These are phyloP conservation scores for Trichosurus vulpecula DNA, from an alignment of 2,797 vertebrate genomes.

Conservation along the genomic window DNA sequence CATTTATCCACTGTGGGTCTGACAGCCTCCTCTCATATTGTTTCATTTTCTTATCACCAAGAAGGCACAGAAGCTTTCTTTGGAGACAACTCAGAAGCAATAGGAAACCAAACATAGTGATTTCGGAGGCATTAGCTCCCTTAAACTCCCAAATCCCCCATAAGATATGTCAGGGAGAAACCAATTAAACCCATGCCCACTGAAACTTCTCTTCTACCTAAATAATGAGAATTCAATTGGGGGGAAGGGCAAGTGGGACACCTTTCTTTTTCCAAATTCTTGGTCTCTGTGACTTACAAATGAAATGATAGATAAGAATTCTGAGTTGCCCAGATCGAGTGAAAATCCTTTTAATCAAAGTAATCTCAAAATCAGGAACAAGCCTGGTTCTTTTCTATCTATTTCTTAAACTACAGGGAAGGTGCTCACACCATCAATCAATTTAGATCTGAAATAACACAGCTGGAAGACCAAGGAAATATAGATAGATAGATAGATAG, in stretches of 20 bases:
- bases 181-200: neutral
- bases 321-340: neutral
- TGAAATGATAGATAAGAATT: neutral
- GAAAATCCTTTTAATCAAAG: neutral
- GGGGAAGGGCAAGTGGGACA: neutral
- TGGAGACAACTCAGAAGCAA: constrained; percentile 20
- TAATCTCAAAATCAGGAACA: neutral
- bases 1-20: constrained; percentile 80
- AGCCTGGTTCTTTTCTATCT: neutral
- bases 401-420: constrained; percentile 3
- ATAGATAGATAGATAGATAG: no score
- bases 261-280: neutral
- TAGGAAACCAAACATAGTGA: neutral
- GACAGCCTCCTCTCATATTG: constrained; percentile 79
- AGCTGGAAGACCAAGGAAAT: constrained; percentile 8
- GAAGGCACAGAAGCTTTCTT: constrained; percentile 77
- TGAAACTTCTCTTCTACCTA: neutral
- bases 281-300: neutral
- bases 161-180: neutral
- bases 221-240: neutral
- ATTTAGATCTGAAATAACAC: neutral
- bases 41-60: constrained; percentile 84
- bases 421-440: neutral
- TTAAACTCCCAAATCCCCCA: constrained; percentile 1
- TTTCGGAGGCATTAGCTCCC: neutral